phyloP scores from a whole-genome alignment of 1,140 invertebrate species.

The Bathynomus jamesi region DNA sequence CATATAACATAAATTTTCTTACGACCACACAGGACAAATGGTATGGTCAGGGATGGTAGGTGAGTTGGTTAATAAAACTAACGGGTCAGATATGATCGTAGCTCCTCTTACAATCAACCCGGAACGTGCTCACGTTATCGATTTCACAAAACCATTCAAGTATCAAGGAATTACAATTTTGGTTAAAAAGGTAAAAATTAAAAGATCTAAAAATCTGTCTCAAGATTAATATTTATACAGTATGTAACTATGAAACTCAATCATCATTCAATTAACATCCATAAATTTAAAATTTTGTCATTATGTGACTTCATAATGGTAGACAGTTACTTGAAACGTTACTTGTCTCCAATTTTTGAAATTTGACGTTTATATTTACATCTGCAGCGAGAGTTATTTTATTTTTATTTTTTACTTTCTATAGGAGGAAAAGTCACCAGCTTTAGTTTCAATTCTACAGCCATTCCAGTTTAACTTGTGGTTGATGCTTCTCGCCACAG shows the following conservation, averaged over 20 bases:
- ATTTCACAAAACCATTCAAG: constrained; percentile 99
- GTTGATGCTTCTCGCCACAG: constrained; percentile 67
- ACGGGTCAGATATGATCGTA: constrained; percentile 87
- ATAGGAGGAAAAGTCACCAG: constrained; percentile 86
- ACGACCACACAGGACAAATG: constrained; percentile 55
- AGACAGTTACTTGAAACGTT: too few species aligned
- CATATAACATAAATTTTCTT: neutral
- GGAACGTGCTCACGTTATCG: constrained; percentile 94
- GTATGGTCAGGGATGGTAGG: constrained; percentile 95
- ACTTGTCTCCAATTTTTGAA: too few species aligned
- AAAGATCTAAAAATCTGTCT: too few species aligned
- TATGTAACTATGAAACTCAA: too few species aligned
- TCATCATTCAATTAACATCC: too few species aligned
- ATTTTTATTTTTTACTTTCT: too few species aligned
- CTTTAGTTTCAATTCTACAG: constrained; percentile 93
- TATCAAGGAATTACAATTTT: constrained; percentile 95
- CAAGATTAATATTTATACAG: too few species aligned
- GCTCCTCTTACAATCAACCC: constrained; percentile 97
- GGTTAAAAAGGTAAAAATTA: constrained; percentile 79
- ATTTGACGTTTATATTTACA: too few species aligned
- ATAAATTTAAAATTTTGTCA: too few species aligned
- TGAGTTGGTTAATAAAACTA: constrained; percentile 76
- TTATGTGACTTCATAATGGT: too few species aligned
- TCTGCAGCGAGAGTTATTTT: too few species aligned
- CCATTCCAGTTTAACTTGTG: constrained; percentile 97